Base-by-base conservation (phyloP, 30 jellyfish, hydroid and myxozoan species). In the Pseudorhiza aurosa region DNA sequence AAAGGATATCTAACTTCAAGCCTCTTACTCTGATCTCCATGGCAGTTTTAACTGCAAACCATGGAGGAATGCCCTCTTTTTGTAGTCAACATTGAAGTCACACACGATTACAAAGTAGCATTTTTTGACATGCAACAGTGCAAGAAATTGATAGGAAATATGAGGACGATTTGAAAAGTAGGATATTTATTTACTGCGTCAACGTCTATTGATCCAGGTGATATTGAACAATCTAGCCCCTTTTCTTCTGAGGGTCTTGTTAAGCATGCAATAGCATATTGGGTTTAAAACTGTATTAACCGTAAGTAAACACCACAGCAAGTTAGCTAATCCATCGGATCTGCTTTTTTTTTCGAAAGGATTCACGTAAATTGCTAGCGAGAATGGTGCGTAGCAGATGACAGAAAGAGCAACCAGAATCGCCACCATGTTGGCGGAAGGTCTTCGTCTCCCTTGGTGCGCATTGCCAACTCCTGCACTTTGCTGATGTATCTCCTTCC, bases 341-440 rank as follows among this genome's bases (percentile, higher is more conserved):
- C 14, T 17, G 25, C 3, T 0, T 0, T 22, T 26, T 6, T 0
- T 0, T 8, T 29, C 74, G 9, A 7, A 3, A 1, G 30, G 0
- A 4, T 31, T 64, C 2, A 35, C 35, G 2, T 10, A 5, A 1
- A 30, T 35, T 22, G 39, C 24, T 19, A 10, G 30, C 8, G 53
- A 27, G 37, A 70, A 70, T 45, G 83, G 83, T 0, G 71, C 70
- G 39, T 70, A 70, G 53, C 83, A 70, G 11, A 70, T 26, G 10
- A 70, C 14, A 22, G 83, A 19, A 4, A 57, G 30, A 0, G 46
- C 83, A 28, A 70, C 71, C 26, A 70, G 31, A 4, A 28, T 33
- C 5, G 56, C 83, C 5, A 70, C 27, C 71, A 70, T 46, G 37
- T 45, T 50, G 0, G 83, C 83, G 25, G 83, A 45, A 6, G 58